These are phyloP conservation scores for Catamblyrhynchus diadema DNA, from an alignment of 2,797 vertebrate genomes.

Conservation along the genomic window DNA sequence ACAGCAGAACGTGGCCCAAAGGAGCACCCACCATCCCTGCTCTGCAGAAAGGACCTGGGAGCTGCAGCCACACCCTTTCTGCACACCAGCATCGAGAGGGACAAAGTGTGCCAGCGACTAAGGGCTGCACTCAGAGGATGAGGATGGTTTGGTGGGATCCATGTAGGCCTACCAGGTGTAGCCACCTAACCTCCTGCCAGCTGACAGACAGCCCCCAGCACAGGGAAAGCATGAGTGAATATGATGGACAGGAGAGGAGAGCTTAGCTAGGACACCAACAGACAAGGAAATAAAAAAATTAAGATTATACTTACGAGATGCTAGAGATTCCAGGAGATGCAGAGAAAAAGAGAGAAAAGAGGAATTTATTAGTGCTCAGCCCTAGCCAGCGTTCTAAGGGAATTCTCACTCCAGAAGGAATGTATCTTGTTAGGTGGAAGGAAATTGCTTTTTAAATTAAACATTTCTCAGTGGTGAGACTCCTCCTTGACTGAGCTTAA, in stretches of 20 bases:
- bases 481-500: not conserved
- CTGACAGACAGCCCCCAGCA: not conserved
- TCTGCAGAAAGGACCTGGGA: not conserved
- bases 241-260: not conserved
- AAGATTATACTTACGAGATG: slow-evolving; percentile 93
- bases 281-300: not conserved
- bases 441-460: slow-evolving; percentile 28
- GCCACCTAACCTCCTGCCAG: not conserved
- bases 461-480: not conserved
- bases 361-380: slow-evolving; percentile 23
- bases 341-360: slow-evolving; percentile 60
- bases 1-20: not conserved
- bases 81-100: not conserved
- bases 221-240: not conserved
- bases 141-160: not conserved
- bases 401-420: not conserved
- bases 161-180: not conserved
- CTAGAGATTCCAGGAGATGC: slow-evolving; percentile 72
- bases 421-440: not conserved
- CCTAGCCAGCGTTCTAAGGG: not conserved
- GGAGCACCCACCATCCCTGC: not conserved
- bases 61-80: not conserved
- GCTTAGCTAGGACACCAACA: slow-evolving; percentile 8
- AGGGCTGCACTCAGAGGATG: not conserved
- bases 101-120: not conserved